Conservation (phyloP, 2,797 vertebrate species). For the Catamblyrhynchus diadema region DNA sequence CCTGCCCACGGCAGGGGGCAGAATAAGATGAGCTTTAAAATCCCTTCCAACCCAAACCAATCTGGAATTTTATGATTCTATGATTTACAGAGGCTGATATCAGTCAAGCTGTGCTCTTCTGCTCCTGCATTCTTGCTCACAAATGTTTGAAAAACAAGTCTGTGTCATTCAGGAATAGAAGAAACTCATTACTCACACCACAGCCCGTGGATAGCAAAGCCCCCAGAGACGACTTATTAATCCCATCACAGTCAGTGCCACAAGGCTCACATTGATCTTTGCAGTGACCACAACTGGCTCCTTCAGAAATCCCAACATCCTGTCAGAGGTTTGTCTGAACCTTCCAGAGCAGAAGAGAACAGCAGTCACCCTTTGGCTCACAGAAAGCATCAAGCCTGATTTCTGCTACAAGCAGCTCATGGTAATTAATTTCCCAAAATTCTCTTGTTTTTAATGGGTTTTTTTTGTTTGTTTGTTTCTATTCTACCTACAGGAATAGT, state of each 20-base stretch:
- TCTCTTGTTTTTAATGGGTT: neutral
- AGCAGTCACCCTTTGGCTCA: neutral
- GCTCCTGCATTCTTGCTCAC: neutral
- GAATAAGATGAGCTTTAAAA: neutral
- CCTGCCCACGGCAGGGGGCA: neutral
- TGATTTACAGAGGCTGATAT: neutral
- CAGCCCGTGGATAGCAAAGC: conserved; percentile 81
- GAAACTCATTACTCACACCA: conserved; percentile 83
- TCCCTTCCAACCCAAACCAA: neutral
- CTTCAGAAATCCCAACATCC: conserved; percentile 77
- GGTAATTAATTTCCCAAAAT: neutral
- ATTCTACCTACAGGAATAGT: neutral
- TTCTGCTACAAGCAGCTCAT: neutral
- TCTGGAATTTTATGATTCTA: neutral
- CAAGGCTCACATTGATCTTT: conserved; percentile 82
- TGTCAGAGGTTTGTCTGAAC: neutral
- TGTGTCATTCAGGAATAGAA: neutral
- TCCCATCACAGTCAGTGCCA: conserved; percentile 75
- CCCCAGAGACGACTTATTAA: conserved; percentile 81
- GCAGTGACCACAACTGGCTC: conserved; percentile 79
- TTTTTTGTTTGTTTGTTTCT: neutral
- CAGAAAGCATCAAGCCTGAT: neutral
- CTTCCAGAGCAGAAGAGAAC: neutral
- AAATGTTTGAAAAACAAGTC: neutral
- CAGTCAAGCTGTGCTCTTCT: neutral